Conservation (phyloP, 2,113 vertebrate species). For the Muntiacus muntjak region DNA sequence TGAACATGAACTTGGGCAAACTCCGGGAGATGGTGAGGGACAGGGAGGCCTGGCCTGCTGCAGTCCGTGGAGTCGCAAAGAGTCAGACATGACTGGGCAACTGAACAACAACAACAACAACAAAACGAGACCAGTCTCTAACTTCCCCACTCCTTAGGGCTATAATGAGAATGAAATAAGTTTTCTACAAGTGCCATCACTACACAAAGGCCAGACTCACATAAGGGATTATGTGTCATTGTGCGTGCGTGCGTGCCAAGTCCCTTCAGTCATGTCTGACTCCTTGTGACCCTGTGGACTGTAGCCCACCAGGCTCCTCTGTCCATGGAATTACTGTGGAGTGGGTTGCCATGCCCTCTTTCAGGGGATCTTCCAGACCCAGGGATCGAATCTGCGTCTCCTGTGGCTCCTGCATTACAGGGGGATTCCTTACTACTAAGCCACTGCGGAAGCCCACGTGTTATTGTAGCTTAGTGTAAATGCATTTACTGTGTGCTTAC, state of each 20-base stretch:
- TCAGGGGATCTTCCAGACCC: background rate
- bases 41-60: background rate
- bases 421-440: background rate
- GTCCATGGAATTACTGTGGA: background rate
- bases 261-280: background rate
- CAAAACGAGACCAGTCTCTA: background rate
- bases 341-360: background rate
- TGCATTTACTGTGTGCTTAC: background rate
- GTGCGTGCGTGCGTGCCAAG: fast-evolving
- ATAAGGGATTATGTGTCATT: background rate
- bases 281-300: background rate
- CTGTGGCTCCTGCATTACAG: background rate
- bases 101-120: background rate
- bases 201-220: background rate
- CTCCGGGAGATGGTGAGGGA: background rate
- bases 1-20: background rate
- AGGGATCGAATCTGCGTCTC: background rate
- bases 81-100: background rate
- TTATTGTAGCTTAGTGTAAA: background rate
- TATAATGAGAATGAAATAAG: background rate
- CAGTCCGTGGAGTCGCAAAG: background rate
- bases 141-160: background rate
- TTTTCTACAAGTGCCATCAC: background rate
- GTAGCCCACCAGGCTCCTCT: background rate
- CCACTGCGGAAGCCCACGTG: background rate